Base-by-base conservation (phyloP, 2,888 invertebrate genomes). In the Enchytraeus crypticus region DNA sequence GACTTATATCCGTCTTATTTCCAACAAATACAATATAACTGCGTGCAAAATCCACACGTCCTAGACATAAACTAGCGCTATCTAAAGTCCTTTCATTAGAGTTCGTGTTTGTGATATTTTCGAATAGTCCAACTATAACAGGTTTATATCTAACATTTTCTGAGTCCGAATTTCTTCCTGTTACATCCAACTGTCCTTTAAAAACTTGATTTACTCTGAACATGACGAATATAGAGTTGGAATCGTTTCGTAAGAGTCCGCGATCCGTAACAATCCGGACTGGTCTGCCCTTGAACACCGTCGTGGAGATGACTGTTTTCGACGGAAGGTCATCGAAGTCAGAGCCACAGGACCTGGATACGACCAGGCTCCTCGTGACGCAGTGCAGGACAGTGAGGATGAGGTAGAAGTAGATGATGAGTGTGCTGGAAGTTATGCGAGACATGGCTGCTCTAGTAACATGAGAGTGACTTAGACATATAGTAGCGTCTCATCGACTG, bases 311-410 rank as follows among this genome's bases (percentile, higher is more conserved):
- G 14, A 57, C 47, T 18, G 57, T 57, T 30, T 46, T 43, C 5
- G 57, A 57, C 14, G 57, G 46, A 18, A 57, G 1, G 30, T 57
- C 57, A 30, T 57, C 57, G 33, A 57, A 57, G 29, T 45, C 29
- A 23, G 57, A 57, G 46, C 47, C 57, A 32, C 57, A 57, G 8
- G 49, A 47, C 21, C 49, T n/a, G n/a, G n/a, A n/a, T n/a, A n/a
- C n/a, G n/a, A n/a, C n/a, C n/a, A n/a, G n/a, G n/a, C n/a, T n/a
- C n/a, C n/a, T n/a, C n/a, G n/a, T n/a, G n/a, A n/a, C n/a, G n/a
- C n/a, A n/a, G n/a, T n/a, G n/a, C n/a, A n/a, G n/a, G n/a, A n/a
- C n/a, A n/a, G n/a, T n/a, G n/a, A n/a, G n/a, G n/a, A n/a, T n/a
- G n/a, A n/a, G n/a, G n/a, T n/a, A n/a, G n/a, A n/a, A n/a, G n/a